Conservation (phyloP, 2,888 invertebrate genomes). For the Idaea aversata region DNA sequence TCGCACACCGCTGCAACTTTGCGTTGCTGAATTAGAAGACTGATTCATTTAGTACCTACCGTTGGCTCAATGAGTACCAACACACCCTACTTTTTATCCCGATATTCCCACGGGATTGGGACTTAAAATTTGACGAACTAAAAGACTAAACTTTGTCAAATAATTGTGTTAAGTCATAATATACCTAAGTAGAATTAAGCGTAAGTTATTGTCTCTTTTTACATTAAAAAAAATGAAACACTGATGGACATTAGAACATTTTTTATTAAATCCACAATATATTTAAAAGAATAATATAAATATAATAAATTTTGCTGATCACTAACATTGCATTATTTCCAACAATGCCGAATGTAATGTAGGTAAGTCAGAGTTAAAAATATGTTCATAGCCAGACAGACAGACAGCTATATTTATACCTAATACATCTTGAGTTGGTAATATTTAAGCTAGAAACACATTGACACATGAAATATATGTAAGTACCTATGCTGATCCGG, state of each 20-base stretch:
- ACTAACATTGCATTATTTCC: slow-evolving; percentile 60
- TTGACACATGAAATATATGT: background rate
- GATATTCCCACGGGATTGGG: too few species aligned
- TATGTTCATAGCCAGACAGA: slow-evolving; percentile 18
- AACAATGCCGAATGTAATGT: slow-evolving; percentile 55
- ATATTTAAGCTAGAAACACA: background rate
- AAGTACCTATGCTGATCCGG: too few species aligned
- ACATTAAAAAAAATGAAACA: slow-evolving; percentile 51
- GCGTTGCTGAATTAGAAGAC: too few species aligned
- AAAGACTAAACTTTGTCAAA: background rate
- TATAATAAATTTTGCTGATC: slow-evolving; percentile 72
- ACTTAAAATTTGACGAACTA: background rate
- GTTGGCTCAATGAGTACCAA: too few species aligned
- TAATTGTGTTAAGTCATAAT: background rate
- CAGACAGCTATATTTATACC: background rate
- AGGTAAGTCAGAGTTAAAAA: slow-evolving; percentile 49
- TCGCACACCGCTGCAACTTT: too few species aligned
- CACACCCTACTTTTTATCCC: too few species aligned
- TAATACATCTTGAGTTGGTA: slow-evolving; percentile 1
- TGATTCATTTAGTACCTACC: too few species aligned
- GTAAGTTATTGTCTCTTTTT: background rate
- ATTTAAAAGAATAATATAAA: slow-evolving; percentile 79
- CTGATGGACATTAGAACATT: slow-evolving; percentile 60
- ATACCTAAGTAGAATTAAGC: background rate
- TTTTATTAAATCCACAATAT: slow-evolving; percentile 79